Base-by-base conservation (phyloP, 2,113 vertebrate species). In the Entomyzon cyanotis region DNA sequence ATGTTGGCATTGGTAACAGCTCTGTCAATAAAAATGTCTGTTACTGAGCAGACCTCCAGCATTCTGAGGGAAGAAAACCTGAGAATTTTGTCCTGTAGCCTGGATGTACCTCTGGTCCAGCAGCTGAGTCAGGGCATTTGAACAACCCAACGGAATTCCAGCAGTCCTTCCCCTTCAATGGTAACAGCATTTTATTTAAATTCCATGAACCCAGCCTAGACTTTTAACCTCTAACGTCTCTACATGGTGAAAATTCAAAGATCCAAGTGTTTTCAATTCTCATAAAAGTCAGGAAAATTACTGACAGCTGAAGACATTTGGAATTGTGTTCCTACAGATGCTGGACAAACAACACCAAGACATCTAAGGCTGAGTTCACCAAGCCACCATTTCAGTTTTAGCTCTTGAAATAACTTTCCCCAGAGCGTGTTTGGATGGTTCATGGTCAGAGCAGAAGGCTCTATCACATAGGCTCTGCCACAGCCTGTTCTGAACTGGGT, bases 371-470 rank as follows among this genome's bases (percentile, higher is more conserved):
- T 69, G 39, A 46, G 27, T 9, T 44, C 35, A 41, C 23, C 42
- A 75, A 58, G 12, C 8, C n/a, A 15, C 33, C 71, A 28, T 15
- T 60, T 15, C 44, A 44, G n/a, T 33, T 46, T 59, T 15, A 64
- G 52, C 49, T 69, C 42, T 9, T 80, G 31, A 27, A 90, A 4
- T 76, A 79, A 69, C 53, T 88, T 69, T 28, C 58, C 5, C 24
- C 92, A 83, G 67, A 92, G 24, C 37, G 5, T 6, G 41, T 80
- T 85, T 30, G 8, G n/a, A 28, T 31, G 47, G 82, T 15, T 68
- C 68, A 31, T n/a, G 89, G 93, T 69, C 94, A 67, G 49, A 93
- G 73, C 95, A 96, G 92, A 90, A 86, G 86, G 94, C 5, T 83
- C 58, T 3, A 7, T 81, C 89, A 92, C 86, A 77, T 39, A 79